Conservation (phyloP, 2,888 invertebrate species). For the Disparrhopalites patrizii region DNA sequence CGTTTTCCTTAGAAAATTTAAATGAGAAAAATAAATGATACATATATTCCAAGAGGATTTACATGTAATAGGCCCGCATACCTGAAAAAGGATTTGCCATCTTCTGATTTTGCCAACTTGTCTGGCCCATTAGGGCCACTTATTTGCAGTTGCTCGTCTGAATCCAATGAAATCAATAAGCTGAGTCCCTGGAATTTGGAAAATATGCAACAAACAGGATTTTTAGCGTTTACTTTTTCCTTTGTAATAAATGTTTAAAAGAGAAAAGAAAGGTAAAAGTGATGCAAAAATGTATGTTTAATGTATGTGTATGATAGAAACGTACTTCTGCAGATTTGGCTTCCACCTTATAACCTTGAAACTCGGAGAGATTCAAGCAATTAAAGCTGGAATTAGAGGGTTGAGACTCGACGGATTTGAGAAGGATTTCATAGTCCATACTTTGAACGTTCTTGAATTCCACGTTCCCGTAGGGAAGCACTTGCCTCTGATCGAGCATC, state of each 20-base stretch:
- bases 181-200: constrained; percentile 4
- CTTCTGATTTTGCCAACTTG: constrained; percentile 23
- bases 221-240: too few species aligned
- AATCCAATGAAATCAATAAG: constrained; percentile 9
- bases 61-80: constrained; percentile 2
- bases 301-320: background rate
- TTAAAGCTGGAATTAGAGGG: background rate
- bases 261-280: background rate
- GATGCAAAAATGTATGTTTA: background rate
- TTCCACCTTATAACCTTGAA: background rate
- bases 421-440: constrained; percentile 3
- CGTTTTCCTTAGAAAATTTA: background rate
- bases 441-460: background rate
- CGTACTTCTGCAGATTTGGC: background rate
- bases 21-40: too few species aligned
- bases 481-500: background rate
- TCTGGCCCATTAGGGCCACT: constrained; percentile 6
- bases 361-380: background rate
- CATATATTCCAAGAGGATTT: too few species aligned
- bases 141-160: constrained; percentile 1
- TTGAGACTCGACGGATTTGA: background rate
- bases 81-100: constrained; percentile 28
- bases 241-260: background rate
- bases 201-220: background rate
- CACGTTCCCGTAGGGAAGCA: background rate